Evolutionary conservation across 2,888 invertebrate genomes (phyloP).

Genomic region (Ormyrus thymus): DNA sequence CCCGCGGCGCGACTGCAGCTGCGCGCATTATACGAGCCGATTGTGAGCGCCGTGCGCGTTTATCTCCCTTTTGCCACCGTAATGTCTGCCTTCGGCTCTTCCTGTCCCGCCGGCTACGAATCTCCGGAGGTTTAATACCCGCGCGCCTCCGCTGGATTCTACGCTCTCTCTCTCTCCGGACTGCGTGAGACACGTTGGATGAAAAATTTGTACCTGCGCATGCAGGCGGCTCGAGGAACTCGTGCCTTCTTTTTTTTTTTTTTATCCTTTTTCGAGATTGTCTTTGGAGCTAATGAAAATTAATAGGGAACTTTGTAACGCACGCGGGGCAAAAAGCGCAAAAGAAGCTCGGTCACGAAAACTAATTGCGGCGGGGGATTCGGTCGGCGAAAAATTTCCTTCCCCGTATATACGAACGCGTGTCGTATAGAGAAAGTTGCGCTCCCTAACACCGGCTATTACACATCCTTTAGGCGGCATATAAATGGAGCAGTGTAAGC

Average conservation of each 20-base stretch:
- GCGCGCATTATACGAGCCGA: constrained; percentile 30
- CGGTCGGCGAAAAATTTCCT: constrained; percentile 42
- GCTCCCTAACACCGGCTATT: constrained; percentile 26
- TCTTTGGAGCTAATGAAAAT: too few species aligned
- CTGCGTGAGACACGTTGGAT: constrained; percentile 15
- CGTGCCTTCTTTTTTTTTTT: too few species aligned
- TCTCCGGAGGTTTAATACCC: constrained; percentile 11
- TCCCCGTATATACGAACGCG: background rate
- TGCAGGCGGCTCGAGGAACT: too few species aligned
- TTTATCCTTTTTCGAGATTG: too few species aligned
- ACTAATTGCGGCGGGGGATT: background rate
- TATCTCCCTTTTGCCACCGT: constrained; percentile 37
- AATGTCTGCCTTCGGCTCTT: constrained; percentile 41
- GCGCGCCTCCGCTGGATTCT: constrained; percentile 12
- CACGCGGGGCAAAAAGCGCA: background rate
- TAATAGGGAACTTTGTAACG: too few species aligned
- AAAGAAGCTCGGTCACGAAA: background rate
- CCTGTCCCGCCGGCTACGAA: constrained; percentile 21
- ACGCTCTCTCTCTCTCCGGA: constrained; percentile 26
- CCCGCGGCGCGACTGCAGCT: constrained; percentile 60
- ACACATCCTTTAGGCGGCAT: constrained; percentile 67
- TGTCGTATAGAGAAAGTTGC: background rate
- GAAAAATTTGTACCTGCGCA: constrained; percentile 42
- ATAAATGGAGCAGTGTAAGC: constrained; percentile 71
- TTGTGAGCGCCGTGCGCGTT: constrained; percentile 17